Conservation (phyloP, 2,888 invertebrate genomes). For the Formica aserva region DNA sequence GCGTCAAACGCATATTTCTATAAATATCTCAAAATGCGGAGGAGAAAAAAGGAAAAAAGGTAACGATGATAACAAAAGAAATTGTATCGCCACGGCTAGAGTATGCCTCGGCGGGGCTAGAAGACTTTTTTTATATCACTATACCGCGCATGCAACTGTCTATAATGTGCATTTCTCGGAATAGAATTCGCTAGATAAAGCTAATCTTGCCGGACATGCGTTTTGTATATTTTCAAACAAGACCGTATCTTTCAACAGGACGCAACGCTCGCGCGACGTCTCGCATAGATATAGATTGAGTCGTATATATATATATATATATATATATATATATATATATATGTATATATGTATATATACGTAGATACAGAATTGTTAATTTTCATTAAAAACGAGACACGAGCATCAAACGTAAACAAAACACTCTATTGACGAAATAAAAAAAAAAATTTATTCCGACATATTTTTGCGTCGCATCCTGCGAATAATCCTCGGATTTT, state of each 20-base stretch:
- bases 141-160: slow-evolving; percentile 6
- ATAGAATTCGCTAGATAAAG: slow-evolving; percentile 18
- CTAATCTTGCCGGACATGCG: not conserved
- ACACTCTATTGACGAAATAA: not conserved
- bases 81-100: not conserved
- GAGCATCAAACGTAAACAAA: not conserved
- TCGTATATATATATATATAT: not conserved
- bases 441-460: not conserved
- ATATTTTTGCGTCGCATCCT: not conserved
- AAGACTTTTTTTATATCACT: not conserved
- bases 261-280: not conserved
- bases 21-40: not conserved
- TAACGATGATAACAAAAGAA: not conserved
- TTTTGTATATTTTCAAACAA: slow-evolving; percentile 9
- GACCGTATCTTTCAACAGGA: not conserved
- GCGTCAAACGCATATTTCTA: slow-evolving; percentile 6
- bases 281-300: not conserved
- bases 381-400: not conserved
- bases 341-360: not conserved
- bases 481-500: not conserved
- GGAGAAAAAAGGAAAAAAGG: not conserved
- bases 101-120: not conserved
- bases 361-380: not conserved
- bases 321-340: no score
- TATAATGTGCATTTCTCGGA: not conserved